Conservation (phyloP, 1,140 invertebrate genomes). For the Stegodyphus dumicola region DNA sequence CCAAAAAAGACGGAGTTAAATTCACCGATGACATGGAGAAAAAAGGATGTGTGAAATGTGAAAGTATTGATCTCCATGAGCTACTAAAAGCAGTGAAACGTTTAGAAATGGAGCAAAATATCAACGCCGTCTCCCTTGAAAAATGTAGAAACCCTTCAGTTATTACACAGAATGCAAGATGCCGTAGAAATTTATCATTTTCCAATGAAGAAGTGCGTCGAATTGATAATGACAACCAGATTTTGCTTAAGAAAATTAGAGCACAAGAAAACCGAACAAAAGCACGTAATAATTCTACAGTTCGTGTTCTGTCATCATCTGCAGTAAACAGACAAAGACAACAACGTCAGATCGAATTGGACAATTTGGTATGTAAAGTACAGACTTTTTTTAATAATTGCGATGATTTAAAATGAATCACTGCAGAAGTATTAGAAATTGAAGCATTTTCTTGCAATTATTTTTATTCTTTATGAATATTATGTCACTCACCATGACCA, state of each 20-base stretch:
- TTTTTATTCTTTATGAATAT: too few relatives aligned
- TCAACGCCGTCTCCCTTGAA: not conserved
- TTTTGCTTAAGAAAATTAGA: slow-evolving; percentile 70
- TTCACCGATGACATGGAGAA: slow-evolving; percentile 29
- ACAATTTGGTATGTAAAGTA: slow-evolving; percentile 69
- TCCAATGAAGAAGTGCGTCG: slow-evolving; percentile 68
- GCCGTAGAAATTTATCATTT: slow-evolving; percentile 70
- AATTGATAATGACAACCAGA: slow-evolving; percentile 70
- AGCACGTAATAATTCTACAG: not conserved
- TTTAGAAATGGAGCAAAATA: slow-evolving; percentile 51
- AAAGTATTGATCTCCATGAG: slow-evolving; percentile 42
- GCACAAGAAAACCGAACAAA: slow-evolving; percentile 58
- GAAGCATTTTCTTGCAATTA: not conserved
- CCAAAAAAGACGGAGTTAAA: slow-evolving; percentile 42
- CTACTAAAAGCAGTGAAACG: slow-evolving; percentile 43
- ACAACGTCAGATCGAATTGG: slow-evolving; percentile 69
- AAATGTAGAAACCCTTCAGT: slow-evolving; percentile 35
- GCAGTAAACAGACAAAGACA: slow-evolving; percentile 69
- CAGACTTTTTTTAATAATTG: not conserved
- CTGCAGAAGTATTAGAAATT: not conserved
- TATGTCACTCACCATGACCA: too few relatives aligned
- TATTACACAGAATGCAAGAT: slow-evolving; percentile 56
- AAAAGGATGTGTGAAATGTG: slow-evolving; percentile 14
- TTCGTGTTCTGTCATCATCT: slow-evolving; percentile 55
- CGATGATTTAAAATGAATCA: too few relatives aligned